phyloP scores from a whole-genome alignment of 2,113 vertebrate species.

The Dromaius novaehollandiae region DNA sequence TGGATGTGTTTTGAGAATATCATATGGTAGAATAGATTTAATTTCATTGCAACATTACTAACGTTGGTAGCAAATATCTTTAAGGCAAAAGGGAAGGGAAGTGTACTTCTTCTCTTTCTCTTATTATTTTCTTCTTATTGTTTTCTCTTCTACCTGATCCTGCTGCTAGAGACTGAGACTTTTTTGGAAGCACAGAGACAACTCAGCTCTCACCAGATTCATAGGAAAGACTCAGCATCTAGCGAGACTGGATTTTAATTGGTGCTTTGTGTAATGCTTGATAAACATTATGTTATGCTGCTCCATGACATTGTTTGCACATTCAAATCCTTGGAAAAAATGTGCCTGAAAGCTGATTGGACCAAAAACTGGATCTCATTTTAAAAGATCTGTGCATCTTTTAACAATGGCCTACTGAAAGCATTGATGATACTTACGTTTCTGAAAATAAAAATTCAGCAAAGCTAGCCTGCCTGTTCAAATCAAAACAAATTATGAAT shows the following conservation, averaged over 20 bases:
- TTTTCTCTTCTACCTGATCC: slow-evolving; percentile 25
- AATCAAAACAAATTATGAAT: background rate
- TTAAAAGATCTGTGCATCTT: background rate
- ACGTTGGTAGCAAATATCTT: slow-evolving; percentile 15
- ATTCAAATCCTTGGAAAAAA: background rate
- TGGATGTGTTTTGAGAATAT: background rate
- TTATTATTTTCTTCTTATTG: background rate
- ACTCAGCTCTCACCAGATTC: background rate
- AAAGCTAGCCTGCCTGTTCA: background rate
- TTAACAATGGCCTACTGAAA: background rate
- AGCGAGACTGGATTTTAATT: slow-evolving; percentile 1
- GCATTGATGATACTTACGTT: background rate
- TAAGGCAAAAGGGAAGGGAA: background rate
- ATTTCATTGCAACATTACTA: slow-evolving; percentile 15
- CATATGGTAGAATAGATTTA: background rate
- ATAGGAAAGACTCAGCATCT: background rate
- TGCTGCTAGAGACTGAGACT: background rate
- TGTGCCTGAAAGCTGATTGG: background rate
- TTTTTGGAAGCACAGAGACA: background rate
- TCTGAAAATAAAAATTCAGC: background rate
- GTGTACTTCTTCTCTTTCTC: background rate
- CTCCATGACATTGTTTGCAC: background rate
- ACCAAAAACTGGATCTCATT: background rate
- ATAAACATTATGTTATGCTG: background rate
- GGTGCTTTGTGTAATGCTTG: background rate